phyloP scores from a whole-genome alignment of 2,797 vertebrate species.

The Xiphorhynchus erythropygius region DNA sequence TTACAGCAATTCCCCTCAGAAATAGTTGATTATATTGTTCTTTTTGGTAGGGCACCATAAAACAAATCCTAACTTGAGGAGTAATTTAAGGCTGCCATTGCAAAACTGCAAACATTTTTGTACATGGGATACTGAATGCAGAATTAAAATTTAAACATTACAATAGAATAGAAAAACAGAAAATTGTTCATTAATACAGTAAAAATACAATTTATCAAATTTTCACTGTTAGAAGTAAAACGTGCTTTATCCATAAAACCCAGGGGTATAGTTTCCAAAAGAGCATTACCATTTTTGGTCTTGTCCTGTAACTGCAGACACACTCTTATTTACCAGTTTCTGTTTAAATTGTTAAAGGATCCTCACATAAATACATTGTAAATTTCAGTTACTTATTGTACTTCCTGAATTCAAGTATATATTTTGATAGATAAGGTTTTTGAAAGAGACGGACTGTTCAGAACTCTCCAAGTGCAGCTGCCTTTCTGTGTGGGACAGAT shows the following conservation, averaged over 20 bases:
- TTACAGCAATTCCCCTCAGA: background rate
- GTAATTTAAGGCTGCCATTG: background rate
- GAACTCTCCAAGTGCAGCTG: background rate
- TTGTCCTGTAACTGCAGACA: background rate
- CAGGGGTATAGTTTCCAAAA: background rate
- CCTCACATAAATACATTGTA: background rate
- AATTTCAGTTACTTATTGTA: background rate
- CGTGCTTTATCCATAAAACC: background rate
- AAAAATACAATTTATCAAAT: background rate
- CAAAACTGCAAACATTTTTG: background rate
- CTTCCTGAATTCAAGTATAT: background rate
- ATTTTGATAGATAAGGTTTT: background rate
- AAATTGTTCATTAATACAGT: background rate
- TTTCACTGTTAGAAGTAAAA: background rate
- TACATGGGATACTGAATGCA: fast-evolving
- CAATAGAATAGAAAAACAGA: background rate
- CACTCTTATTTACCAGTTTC: background rate
- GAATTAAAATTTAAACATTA: background rate
- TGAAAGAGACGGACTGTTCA: background rate
- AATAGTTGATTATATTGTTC: background rate
- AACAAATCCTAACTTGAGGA: background rate
- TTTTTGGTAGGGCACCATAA: background rate
- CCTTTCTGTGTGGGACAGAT: background rate
- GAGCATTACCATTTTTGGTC: background rate
- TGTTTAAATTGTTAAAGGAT: background rate